Percentiles rank a stretch among this genome's conserved stretches.
Evolutionary conservation across 2,797 vertebrate genomes (phyloP).

Genomic region (Sphenopsis melanotis): DNA sequence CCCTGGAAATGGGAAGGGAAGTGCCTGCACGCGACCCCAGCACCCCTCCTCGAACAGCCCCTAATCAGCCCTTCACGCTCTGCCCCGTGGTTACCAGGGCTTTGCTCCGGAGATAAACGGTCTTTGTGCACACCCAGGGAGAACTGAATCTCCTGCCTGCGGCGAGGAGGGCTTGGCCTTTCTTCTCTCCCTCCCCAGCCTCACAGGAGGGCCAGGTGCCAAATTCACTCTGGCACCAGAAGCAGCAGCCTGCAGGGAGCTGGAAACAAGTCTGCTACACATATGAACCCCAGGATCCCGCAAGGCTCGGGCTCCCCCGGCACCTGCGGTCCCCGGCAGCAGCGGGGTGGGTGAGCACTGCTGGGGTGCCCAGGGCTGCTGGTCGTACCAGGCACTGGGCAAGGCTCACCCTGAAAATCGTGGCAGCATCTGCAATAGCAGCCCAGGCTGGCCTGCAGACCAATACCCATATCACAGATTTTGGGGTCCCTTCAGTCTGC

Average conservation of each 20-base stretch:
- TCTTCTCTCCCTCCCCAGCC: constrained; percentile 21
- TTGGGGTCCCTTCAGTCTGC: background rate
- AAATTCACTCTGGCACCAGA: background rate
- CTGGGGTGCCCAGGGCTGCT: background rate
- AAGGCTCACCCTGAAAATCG: background rate
- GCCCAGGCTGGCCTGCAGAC: background rate
- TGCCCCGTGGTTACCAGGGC: background rate
- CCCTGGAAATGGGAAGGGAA: constrained; percentile 41
- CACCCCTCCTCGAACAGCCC: background rate
- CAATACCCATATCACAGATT: fast-evolving
- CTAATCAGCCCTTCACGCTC: constrained; percentile 46
- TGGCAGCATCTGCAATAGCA: background rate
- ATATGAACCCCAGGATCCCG: background rate
- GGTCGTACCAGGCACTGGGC: background rate
- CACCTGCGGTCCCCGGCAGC: fast-evolving
- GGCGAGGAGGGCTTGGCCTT: background rate
- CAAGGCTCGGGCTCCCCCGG: background rate
- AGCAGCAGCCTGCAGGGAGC: background rate
- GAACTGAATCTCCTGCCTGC: background rate
- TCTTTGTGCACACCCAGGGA: background rate
- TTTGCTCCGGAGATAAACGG: background rate
- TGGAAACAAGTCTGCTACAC: background rate
- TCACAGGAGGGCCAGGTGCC: constrained; percentile 32
- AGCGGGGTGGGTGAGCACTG: fast-evolving
- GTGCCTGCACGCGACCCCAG: background rate